Base-by-base conservation (phyloP, 2,797 vertebrate species). In the Pteronotus mesoamericanus region DNA sequence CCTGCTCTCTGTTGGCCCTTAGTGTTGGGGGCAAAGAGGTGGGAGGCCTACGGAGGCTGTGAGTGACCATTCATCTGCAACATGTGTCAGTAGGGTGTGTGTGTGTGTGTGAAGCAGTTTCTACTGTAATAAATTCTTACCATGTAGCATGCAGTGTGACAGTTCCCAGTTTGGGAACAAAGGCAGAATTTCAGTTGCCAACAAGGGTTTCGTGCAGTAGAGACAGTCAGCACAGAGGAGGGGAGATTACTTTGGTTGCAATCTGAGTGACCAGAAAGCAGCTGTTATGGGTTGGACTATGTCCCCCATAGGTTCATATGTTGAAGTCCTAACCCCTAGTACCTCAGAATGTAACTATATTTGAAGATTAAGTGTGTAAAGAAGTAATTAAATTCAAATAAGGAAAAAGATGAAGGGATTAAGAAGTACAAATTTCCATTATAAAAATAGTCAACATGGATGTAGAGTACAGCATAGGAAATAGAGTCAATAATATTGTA, bases 1-100 rank as follows among this genome's bases (percentile, higher is more conserved):
- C 46, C 10, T 5, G n/a, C 5, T 42, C 1, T 6, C 9, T 29
- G 9, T 14, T 1, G 7, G n/a, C 15, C 44, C 19, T 71, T 26
- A 0, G 15, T 2, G 29, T 19, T 3, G 5, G 51, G 18, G 34
- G 7, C 22, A 26, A 22, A 34, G 26, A 34, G 7, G 51, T 78
- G 37, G n/a, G 26, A 80, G 37, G 29, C 46, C n/a, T 26, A 7
- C 2, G 0, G 16, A 64, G 59, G 4, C 18, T 0, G 0, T 15
- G 4, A 24, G 29, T 19, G 24, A 6, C 16, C 44, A 5, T 34
- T 55, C 42, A 4, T 64, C 9, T 59, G 87, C 16, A 18, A 77
- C 68, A 42, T 18, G 68, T 61, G 11, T 32, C 68, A 48, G 22
- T 26, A 16, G 14, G 77, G 11, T n/a, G n/a, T n/a, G 6, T n/a